These are phyloP conservation scores for Meles meles DNA, from an alignment of 2,113 vertebrate species.

Conservation along the genomic window DNA sequence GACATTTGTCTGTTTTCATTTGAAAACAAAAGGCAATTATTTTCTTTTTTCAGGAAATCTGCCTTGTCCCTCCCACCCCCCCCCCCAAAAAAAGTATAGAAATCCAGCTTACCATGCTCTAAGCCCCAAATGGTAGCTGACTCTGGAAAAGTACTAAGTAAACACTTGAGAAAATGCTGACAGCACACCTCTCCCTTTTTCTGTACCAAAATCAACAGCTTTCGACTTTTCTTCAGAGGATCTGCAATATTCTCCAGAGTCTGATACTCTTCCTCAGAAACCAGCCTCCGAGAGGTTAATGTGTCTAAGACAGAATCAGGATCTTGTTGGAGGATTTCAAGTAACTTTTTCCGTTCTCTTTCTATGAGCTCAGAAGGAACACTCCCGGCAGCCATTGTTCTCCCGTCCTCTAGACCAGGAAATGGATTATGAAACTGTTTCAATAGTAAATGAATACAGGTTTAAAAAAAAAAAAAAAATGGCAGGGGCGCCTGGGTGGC, in stretches of 20 bases:
- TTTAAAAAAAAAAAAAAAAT: background rate
- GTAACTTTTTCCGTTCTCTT: slow-evolving; percentile 44
- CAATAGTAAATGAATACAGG: background rate
- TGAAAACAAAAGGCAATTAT: background rate
- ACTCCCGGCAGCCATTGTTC: background rate
- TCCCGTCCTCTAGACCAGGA: slow-evolving; percentile 11
- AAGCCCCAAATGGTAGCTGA: background rate
- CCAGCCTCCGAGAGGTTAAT: slow-evolving; percentile 20
- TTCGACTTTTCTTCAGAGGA: slow-evolving; percentile 56
- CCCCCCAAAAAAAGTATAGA: background rate
- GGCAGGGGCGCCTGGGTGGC: background rate
- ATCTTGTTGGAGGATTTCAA: slow-evolving; percentile 55
- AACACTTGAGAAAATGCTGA: slow-evolving; percentile 45
- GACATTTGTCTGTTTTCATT: too few relatives aligned
- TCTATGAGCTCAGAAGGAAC: slow-evolving; percentile 50
- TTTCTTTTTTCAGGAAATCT: slow-evolving; percentile 25
- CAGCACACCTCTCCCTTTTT: slow-evolving; percentile 60
- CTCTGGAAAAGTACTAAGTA: slow-evolving; percentile 46
- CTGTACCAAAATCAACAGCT: slow-evolving; percentile 60
- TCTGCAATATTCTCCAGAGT: slow-evolving; percentile 48
- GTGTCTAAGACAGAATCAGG: slow-evolving; percentile 49
- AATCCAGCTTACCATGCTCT: slow-evolving; percentile 26
- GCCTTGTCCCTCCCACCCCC: background rate
- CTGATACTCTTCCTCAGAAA: slow-evolving; percentile 67
- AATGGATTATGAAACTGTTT: background rate